A percentile compares a stretch with the other conserved stretches of the same genome.
These are phyloP conservation scores for Arctia plantaginis DNA, from an alignment of 2,888 invertebrate genomes.

Conservation along the genomic window DNA sequence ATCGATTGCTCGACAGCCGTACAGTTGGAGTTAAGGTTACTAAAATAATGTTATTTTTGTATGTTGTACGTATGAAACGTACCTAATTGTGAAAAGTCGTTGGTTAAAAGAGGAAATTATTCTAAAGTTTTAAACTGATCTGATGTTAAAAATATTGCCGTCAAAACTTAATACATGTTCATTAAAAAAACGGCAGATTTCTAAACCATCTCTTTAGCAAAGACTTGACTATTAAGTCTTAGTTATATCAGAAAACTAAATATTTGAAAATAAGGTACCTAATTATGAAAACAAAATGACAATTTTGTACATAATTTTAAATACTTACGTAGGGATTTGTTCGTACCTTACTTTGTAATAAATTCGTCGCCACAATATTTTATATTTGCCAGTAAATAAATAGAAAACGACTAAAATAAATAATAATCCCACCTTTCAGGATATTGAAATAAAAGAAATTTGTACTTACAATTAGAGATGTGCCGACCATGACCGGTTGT, in stretches of 20 bases:
- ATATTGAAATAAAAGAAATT: slow-evolving; percentile 11
- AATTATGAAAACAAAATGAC: neutral
- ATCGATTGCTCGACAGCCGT: neutral
- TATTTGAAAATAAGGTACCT: neutral
- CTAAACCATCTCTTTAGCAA: too few species aligned
- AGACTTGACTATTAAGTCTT: neutral
- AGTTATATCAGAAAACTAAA: neutral
- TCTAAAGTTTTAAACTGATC: too few species aligned
- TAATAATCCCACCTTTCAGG: slow-evolving; percentile 40
- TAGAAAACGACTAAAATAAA: neutral
- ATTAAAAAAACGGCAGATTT: too few species aligned
- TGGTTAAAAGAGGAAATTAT: too few species aligned
- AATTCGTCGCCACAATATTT: neutral
- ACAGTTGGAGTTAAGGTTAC: neutral
- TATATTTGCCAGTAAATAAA: neutral
- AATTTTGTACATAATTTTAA: neutral
- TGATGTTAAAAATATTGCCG: too few species aligned
- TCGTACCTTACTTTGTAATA: neutral
- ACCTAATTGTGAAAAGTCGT: neutral
- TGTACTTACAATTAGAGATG: neutral
- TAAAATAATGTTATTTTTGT: neutral
- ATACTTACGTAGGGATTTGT: neutral
- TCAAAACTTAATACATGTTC: too few species aligned
- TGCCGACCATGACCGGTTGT: neutral
- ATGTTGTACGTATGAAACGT: neutral